These are phyloP conservation scores for Dorcus parallelipipedus DNA, from an alignment of 2,888 invertebrate genomes.

Conservation along the genomic window DNA sequence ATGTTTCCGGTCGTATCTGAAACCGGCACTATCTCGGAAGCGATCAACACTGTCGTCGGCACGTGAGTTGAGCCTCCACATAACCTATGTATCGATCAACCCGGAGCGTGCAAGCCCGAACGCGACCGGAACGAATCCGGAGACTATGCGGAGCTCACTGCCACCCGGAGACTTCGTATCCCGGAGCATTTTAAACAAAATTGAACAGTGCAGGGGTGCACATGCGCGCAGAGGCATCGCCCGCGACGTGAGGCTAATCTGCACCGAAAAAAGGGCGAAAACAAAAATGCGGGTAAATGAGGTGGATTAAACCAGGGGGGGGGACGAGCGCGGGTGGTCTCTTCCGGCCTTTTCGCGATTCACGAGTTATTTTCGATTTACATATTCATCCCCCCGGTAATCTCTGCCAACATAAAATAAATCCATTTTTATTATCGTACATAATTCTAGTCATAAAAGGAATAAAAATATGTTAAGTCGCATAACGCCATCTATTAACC, in stretches of 20 bases:
- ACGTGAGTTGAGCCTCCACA: slow-evolving; percentile 31
- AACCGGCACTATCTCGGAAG: background rate
- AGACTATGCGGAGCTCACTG: slow-evolving; percentile 44
- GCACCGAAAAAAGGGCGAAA: background rate
- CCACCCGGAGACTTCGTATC: slow-evolving; percentile 39
- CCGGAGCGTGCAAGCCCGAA: slow-evolving; percentile 18
- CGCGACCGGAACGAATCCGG: slow-evolving; percentile 19
- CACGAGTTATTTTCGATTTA: too few relatives aligned
- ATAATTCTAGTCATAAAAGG: too few relatives aligned
- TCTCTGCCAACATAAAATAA: background rate
- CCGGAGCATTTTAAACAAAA: slow-evolving; percentile 34
- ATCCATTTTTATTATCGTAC: too few relatives aligned
- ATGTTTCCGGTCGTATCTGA: too few relatives aligned
- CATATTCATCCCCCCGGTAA: background rate
- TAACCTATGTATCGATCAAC: slow-evolving; percentile 37
- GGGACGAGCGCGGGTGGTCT: too few relatives aligned
- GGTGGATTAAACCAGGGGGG: background rate
- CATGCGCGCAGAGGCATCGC: slow-evolving; percentile 15
- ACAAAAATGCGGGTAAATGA: background rate
- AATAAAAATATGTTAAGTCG: too few relatives aligned
- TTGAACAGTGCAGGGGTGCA: slow-evolving; percentile 17
- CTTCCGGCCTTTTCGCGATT: background rate
- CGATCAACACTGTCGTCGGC: slow-evolving; percentile 23
- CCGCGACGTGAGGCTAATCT: background rate
- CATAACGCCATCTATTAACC: too few relatives aligned